Conservation (phyloP, 2,797 vertebrate species). For the Lindbergichthys nudifrons region DNA sequence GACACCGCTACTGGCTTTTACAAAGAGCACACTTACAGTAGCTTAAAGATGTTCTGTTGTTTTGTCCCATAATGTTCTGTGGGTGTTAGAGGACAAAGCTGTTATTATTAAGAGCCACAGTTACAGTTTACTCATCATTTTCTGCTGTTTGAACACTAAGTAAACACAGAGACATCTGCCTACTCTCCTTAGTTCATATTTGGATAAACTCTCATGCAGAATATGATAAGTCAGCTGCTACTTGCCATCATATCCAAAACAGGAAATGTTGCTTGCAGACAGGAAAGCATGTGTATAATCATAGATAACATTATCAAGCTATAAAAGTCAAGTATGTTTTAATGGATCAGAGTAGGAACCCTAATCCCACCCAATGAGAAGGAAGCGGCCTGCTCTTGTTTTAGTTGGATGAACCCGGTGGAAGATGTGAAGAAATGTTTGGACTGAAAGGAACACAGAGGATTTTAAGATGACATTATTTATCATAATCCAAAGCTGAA, state of each 20-base stretch:
- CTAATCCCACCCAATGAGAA: slow-evolving; percentile 9
- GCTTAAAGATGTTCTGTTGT: background rate
- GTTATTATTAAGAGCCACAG: slow-evolving; percentile 27
- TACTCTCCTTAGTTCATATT: slow-evolving; percentile 16
- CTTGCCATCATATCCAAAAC: slow-evolving; percentile 28
- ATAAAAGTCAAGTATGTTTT: slow-evolving; percentile 36
- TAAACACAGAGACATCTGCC: background rate
- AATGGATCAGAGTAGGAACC: background rate
- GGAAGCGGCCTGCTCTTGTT: background rate
- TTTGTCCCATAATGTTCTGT: background rate
- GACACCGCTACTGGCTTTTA: background rate
- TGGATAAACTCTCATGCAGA: slow-evolving; percentile 21
- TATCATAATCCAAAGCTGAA: background rate
- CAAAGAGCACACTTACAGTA: background rate
- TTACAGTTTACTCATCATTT: background rate
- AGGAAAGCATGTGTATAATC: slow-evolving; percentile 64
- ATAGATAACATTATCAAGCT: slow-evolving; percentile 67
- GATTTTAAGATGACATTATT: slow-evolving; percentile 9
- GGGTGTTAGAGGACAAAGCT: background rate
- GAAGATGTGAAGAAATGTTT: slow-evolving; percentile 28
- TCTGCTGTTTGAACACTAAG: background rate
- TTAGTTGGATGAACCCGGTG: slow-evolving; percentile 7
- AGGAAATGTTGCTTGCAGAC: slow-evolving; percentile 66
- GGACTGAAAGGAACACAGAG: background rate
- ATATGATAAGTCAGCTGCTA: slow-evolving; percentile 30